Evolutionary conservation across 2,113 vertebrate genomes (phyloP), one percentile per base, ranked within the genome.

Genomic region (Australoheros scitulus): DNA sequence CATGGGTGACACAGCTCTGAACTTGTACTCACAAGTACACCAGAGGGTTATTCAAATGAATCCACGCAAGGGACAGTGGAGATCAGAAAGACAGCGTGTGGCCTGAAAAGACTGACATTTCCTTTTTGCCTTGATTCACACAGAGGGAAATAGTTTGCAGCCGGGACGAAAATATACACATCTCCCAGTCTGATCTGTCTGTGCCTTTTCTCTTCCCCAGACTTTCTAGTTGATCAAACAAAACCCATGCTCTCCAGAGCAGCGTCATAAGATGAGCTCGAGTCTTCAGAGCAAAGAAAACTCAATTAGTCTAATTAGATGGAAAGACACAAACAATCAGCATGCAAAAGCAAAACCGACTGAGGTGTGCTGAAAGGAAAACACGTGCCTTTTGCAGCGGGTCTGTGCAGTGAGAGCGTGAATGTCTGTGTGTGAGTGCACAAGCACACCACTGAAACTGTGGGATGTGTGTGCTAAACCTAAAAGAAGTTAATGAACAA

Each of bases 221-320:
- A 70, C 61, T 79, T 58, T 82, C 32, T 24, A 38, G 63, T 34
- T 84, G 65, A 86, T 90, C 77, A 87, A 87, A 92, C 60, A 79
- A 90, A 85, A 87, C 80, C 41, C 22, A n/a, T 5, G 11, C 29
- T 92, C 77, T 63, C 34, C 17, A 47, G 43, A 83, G 60, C 8
- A 1, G 22, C 1, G 17, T 55, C 2, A 9, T 55, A 10, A 65
- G 79, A 84, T 2, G 24, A 63, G 52, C 70, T 61, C 43, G 77
- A 80, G 64, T 81, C 47, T 63, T 82, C 18, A 47, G 56, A 38
- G 84, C 50, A 85, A 85, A 87, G 76, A 87, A 92, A 91, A 87
- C 76, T 85, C 80, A 90, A 88, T 93, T 87, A 91, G 88, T 64
- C 65, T 78, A 91, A 92, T 93, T 90, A 91, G 81, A 88, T 22